These are phyloP conservation scores for Lamellibrachia columna DNA, from an alignment of 2,888 invertebrate species.

Conservation along the genomic window DNA sequence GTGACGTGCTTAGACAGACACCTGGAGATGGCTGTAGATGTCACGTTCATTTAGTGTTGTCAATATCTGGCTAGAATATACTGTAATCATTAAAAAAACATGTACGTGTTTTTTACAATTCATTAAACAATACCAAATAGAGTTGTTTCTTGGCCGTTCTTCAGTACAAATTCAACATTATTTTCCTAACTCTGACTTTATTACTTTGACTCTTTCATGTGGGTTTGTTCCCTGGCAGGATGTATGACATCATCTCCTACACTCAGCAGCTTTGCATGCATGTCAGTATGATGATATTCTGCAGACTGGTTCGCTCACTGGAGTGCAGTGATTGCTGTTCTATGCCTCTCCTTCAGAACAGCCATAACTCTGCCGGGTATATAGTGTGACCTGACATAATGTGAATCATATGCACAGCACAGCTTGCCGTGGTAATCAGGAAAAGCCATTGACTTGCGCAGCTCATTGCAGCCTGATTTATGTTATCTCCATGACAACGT, in stretches of 20 bases:
- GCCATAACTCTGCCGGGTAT: neutral
- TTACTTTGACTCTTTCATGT: neutral
- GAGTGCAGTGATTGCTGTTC: neutral
- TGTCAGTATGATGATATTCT: neutral
- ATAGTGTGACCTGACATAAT: neutral
- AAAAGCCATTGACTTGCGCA: neutral
- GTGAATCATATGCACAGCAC: slow-evolving; percentile 5
- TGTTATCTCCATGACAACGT: neutral
- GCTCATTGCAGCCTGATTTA: neutral
- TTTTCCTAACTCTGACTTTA: neutral
- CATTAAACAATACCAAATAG: too few species aligned
- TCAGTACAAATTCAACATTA: neutral
- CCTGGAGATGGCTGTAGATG: too few species aligned
- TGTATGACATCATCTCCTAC: neutral
- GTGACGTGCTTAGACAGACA: too few species aligned
- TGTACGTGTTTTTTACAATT: too few species aligned
- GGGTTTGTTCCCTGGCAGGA: neutral
- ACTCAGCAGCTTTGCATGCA: neutral
- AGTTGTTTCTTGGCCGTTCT: neutral
- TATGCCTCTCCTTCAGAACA: neutral
- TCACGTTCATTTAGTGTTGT: too few species aligned
- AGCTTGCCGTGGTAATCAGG: slow-evolving; percentile 16
- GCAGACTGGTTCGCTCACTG: too few species aligned
- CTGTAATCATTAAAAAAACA: too few species aligned
- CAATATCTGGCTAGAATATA: too few species aligned